Percentiles rank a stretch among this genome's conserved stretches.
phyloP scores from a whole-genome alignment of 2,797 vertebrate species.

The Schizopygopsis malacanthus region DNA sequence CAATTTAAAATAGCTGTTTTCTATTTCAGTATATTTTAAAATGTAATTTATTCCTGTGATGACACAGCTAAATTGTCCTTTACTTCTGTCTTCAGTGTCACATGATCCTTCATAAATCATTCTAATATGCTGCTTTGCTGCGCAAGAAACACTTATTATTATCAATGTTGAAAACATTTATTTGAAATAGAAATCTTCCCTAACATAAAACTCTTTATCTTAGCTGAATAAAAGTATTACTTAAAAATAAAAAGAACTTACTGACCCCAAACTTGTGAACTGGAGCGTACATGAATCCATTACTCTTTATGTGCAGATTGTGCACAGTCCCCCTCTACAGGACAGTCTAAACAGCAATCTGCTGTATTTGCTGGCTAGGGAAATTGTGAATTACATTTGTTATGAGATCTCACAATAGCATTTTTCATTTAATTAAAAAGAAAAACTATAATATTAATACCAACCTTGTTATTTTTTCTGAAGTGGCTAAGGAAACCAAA shows the following conservation, averaged over 20 bases:
- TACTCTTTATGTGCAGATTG: conserved; percentile 82
- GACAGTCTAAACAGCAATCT: conserved; percentile 80
- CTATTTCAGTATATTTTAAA: too few species aligned
- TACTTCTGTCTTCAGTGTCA: not conserved
- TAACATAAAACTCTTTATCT: too few species aligned
- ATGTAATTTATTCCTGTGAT: too few species aligned
- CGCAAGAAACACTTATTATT: too few species aligned
- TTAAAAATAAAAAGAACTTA: not conserved
- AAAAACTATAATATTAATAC: conserved; percentile 12
- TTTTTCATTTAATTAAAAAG: not conserved
- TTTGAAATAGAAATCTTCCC: too few species aligned
- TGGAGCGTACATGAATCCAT: not conserved
- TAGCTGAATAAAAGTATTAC: too few species aligned
- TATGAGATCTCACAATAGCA: too few species aligned
- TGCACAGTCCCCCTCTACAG: conserved; percentile 77
- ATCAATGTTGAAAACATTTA: too few species aligned
- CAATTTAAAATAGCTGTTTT: not conserved
- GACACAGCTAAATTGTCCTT: too few species aligned
- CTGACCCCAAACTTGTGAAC: not conserved
- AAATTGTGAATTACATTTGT: not conserved
- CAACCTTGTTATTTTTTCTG: conserved; percentile 78
- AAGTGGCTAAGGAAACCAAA: conserved; percentile 84
- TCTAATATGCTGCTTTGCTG: not conserved
- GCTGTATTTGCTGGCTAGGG: conserved; percentile 79
- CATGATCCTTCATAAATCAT: not conserved